A percentile compares a stretch with the other conserved stretches of the same genome.
phyloP scores from a whole-genome alignment of 2,888 invertebrate species.

The Reticulitermes lucifugus region DNA sequence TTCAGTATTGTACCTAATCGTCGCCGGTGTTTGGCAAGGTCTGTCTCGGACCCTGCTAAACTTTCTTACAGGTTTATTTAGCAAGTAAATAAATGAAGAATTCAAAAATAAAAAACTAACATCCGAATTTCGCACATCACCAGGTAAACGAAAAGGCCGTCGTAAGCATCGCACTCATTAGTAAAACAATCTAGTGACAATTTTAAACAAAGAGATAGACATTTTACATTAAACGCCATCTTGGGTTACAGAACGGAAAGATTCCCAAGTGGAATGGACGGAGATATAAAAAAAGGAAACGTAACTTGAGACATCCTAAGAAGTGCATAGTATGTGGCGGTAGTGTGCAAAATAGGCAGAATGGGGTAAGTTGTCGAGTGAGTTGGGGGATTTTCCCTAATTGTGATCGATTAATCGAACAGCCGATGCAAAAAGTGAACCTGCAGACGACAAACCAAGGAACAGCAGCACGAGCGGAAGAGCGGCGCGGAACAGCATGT shows the following conservation, averaged over 20 bases:
- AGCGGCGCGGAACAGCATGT: neutral
- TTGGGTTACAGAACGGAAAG: conserved; percentile 34
- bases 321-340: neutral
- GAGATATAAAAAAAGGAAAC: neutral
- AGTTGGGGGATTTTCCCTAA: neutral
- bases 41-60: conserved; percentile 25
- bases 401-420: conserved; percentile 17
- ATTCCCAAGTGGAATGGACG: conserved; percentile 20
- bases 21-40: conserved; percentile 23
- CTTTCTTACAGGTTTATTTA: conserved; percentile 36
- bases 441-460: neutral
- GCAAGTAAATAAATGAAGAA: conserved; percentile 1
- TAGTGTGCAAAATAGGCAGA: neutral
- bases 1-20: neutral
- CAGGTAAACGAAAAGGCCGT: conserved; percentile 25
- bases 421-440: neutral
- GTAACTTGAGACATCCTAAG: neutral
- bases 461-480: neutral
- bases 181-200: neutral
- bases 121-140: conserved; percentile 22
- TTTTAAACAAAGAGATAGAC: conserved; percentile 10
- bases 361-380: conserved; percentile 21
- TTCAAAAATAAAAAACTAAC: conserved; percentile 5
- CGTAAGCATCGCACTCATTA: conserved; percentile 16
- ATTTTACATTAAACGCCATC: conserved; percentile 22